Evolutionary conservation across 2,888 invertebrate genomes (phyloP).

Genomic region (Acleris cristana): DNA sequence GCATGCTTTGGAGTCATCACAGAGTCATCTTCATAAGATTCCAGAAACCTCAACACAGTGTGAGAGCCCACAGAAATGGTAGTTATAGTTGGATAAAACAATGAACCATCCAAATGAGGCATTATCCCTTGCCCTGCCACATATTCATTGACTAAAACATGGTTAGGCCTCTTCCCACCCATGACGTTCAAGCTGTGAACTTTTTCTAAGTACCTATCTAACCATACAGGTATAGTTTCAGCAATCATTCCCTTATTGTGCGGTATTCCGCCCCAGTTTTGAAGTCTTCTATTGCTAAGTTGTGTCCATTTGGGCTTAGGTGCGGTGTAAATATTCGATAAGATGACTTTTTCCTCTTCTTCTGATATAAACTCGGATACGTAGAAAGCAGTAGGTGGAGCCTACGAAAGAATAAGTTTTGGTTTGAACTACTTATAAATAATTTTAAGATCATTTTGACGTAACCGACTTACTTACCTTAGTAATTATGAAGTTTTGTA

Average conservation of each 20-base stretch:
- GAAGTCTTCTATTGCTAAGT: slow-evolving; percentile 94
- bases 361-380: slow-evolving; percentile 93
- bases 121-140: slow-evolving; percentile 96
- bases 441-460: neutral
- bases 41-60: slow-evolving; percentile 93
- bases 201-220: slow-evolving; percentile 88
- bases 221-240: slow-evolving; percentile 94
- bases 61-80: slow-evolving; percentile 97
- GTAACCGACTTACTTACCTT: slow-evolving; percentile 44
- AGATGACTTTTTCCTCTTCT: slow-evolving; percentile 88
- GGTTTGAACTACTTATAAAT: neutral
- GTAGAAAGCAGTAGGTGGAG: slow-evolving; percentile 88
- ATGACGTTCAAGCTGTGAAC: slow-evolving; percentile 88
- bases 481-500: slow-evolving; percentile 45
- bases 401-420: slow-evolving; percentile 54
- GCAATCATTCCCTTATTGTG: slow-evolving; percentile 97
- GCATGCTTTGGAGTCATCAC: slow-evolving; percentile 62
- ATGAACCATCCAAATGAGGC: slow-evolving; percentile 97
- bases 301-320: slow-evolving; percentile 99
- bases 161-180: slow-evolving; percentile 91
- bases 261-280: slow-evolving; percentile 98
- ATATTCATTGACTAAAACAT: slow-evolving; percentile 98
- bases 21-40: slow-evolving; percentile 69
- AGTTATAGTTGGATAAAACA: slow-evolving; percentile 96
- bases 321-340: slow-evolving; percentile 89